Percentiles rank a stretch among this genome's conserved stretches.
Evolutionary conservation across 2,888 invertebrate species (phyloP).

Genomic region (Drosophila koepferae): DNA sequence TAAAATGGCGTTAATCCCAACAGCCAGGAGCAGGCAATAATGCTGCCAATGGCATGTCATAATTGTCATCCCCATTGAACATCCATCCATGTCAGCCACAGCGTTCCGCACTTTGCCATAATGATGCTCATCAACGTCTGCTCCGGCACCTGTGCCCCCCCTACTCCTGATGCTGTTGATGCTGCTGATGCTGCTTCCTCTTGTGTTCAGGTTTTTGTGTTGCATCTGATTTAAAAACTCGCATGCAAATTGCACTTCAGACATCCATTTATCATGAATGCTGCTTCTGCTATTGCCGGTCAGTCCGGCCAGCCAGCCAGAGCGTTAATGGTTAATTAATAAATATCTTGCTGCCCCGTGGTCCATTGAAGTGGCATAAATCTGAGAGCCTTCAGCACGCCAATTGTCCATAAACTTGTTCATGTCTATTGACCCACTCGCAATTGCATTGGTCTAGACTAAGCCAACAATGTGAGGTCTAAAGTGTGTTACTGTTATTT

Average conservation of each 20-base stretch:
- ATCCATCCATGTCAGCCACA: constrained; percentile 65
- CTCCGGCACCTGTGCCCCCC: background rate
- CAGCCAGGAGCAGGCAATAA: constrained; percentile 61
- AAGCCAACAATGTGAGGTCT: background rate
- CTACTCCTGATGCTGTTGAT: background rate
- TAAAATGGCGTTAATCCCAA: constrained; percentile 82
- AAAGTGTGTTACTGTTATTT: background rate
- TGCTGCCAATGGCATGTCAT: constrained; percentile 66
- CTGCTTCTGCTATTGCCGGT: constrained; percentile 17
- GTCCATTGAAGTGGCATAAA: constrained; percentile 31
- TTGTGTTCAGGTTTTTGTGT: constrained; percentile 18
- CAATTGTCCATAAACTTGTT: constrained; percentile 23
- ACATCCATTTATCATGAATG: constrained; percentile 66
- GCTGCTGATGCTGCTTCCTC: background rate
- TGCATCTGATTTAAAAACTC: constrained; percentile 65
- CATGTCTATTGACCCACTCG: constrained; percentile 62
- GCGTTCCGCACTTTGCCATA: constrained; percentile 55
- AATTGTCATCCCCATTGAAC: constrained; percentile 80
- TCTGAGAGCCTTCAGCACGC: constrained; percentile 14
- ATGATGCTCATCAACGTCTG: constrained; percentile 72
- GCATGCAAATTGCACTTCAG: constrained; percentile 77
- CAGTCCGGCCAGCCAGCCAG: constrained; percentile 47
- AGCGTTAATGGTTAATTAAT: constrained; percentile 82
- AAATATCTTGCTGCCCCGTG: constrained; percentile 52
- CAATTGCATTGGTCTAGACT: constrained; percentile 25